A percentile compares a stretch with the other conserved stretches of the same genome.
These are phyloP conservation scores for Ganaspis brasiliensis DNA, from an alignment of 2,888 invertebrate species.

Conservation along the genomic window DNA sequence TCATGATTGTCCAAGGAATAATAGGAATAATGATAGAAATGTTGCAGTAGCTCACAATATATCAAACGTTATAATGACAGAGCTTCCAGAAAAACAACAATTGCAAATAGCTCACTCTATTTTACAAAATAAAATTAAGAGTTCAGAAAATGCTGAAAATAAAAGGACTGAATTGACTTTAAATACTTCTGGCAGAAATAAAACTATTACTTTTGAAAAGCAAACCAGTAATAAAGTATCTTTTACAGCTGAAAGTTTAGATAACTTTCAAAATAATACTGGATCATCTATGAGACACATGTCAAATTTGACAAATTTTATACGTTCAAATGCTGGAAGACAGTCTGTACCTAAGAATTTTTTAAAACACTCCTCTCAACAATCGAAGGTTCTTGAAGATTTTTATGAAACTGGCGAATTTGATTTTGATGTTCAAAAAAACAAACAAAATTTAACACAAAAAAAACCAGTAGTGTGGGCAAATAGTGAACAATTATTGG, in stretches of 20 bases:
- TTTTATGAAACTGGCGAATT: slow-evolving; percentile 11
- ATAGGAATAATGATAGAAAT: neutral
- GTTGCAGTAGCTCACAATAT: slow-evolving; percentile 15
- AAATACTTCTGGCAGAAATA: neutral
- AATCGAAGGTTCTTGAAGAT: slow-evolving; percentile 22
- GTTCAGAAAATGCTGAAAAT: neutral
- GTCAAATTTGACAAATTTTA: slow-evolving; percentile 12
- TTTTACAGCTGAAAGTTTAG: slow-evolving; percentile 21
- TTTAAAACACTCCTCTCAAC: slow-evolving; percentile 14
- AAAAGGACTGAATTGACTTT: neutral
- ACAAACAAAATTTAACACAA: neutral
- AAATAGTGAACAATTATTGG: slow-evolving; percentile 26
- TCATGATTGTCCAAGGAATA: slow-evolving; percentile 1
- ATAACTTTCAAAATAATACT: slow-evolving; percentile 33
- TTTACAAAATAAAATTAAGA: neutral
- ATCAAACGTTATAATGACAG: slow-evolving; percentile 11
- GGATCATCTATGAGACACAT: neutral
- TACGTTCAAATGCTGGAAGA: slow-evolving; percentile 16
- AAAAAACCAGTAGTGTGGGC: slow-evolving; percentile 32
- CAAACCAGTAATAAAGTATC: neutral
- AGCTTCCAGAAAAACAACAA: neutral
- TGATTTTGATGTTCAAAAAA: slow-evolving; percentile 37
- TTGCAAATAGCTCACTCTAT: slow-evolving; percentile 25
- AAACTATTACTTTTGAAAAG: slow-evolving; percentile 5
- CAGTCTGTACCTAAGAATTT: slow-evolving; percentile 13